Conservation (phyloP, 2,797 vertebrate genomes). For the Oreortyx pictus region DNA sequence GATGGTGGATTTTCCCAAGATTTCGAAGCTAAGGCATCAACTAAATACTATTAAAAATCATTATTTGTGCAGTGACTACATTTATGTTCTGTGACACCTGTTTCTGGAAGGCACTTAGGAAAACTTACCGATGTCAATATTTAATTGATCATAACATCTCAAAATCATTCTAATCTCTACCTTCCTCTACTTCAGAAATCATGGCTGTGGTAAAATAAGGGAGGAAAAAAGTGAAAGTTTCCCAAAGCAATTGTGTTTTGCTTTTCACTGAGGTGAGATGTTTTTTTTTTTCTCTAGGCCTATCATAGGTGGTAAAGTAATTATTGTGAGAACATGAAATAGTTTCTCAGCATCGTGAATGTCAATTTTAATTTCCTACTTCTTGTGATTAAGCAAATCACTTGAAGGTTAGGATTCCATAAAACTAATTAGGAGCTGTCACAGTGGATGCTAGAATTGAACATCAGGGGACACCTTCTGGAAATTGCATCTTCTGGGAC, state of each 20-base stretch:
- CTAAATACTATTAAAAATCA: background rate
- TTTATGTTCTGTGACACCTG: background rate
- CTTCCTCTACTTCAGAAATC: background rate
- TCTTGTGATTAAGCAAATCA: background rate
- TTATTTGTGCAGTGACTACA: background rate
- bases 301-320: background rate
- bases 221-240: fast-evolving
- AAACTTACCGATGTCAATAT: background rate
- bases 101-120: background rate
- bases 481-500: background rate
- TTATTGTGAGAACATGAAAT: background rate
- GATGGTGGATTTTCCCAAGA: background rate
- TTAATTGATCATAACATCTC: background rate
- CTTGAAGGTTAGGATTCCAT: background rate
- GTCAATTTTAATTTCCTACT: background rate
- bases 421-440: background rate
- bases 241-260: background rate
- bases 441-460: background rate
- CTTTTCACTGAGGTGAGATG: background rate
- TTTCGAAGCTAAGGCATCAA: background rate
- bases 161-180: background rate
- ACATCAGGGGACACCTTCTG: background rate
- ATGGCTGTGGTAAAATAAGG: background rate
- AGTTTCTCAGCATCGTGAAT: background rate
- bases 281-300: background rate